Base-by-base conservation (phyloP, 2,113 vertebrate genomes). In the Leiothrix lutea region DNA sequence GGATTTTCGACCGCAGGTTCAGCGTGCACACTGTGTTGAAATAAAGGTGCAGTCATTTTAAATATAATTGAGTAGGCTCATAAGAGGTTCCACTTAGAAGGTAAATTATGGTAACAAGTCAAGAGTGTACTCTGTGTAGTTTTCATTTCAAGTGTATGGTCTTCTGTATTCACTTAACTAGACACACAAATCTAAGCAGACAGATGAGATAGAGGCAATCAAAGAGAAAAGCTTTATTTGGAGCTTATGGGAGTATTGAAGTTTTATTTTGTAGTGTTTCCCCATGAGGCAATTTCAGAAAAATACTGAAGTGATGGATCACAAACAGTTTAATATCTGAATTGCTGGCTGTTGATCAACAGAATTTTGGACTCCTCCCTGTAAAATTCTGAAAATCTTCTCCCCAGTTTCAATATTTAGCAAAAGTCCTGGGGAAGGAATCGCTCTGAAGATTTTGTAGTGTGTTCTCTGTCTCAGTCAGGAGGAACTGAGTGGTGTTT, bases 71-170 rank as follows among this genome's bases (percentile, higher is more conserved):
- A 96, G 95, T 88, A 96, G 85, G 79, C 90, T 96, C 64, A 42
- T 96, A 95, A 97, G 95, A 96, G 95, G 90, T 94, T 96, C 93
- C 95, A 97, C 95, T 94, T 96, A 92, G 88, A 92, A 96, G 85
- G 94, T 86, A 96, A 96, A 97, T 96, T 96, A 97, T 83, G 90
- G 95, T 95, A 96, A 92, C 92, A 94, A 96, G 95, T 96, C 95
- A 96, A 94, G 96, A 94, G 95, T 86, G 82, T 94, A 42, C 90
- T 93, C 80, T 93, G 69, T 96, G 92, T 92, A 93, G 94, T 95
- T 97, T 96, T 94, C 95, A 92, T 96, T 96, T 97, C 92, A 93
- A 96, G 96, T 95, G 94, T 93, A 96, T 75, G 82, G 93, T 96
- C 93, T 97, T 95, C 94, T 92, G 90, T 95, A 93, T 94, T 96